Base-by-base conservation (phyloP, 2,113 vertebrate genomes). In the Sturnira hondurensis region DNA sequence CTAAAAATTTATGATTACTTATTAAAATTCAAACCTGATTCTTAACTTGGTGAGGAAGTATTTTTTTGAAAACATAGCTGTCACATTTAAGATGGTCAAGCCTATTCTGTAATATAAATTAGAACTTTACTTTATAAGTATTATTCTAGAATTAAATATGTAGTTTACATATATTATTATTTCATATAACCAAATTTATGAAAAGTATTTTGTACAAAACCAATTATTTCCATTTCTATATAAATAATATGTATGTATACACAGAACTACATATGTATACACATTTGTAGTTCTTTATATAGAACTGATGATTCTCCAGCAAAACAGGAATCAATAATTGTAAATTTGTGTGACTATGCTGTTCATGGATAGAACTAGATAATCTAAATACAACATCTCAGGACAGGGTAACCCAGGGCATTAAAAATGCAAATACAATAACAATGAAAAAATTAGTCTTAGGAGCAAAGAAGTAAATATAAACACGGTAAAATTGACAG, bases 401-500 rank as follows among this genome's bases (percentile, higher is more conserved):
- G 52, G 14, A 84, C 58, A 92, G 50, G 47, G 12, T 28, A n/a
- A n/a, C n/a, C n/a, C n/a, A n/a, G 61, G 31, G 20, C 91, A 4
- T 92, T 91, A 88, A 84, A 81, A 90, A 82, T 76, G 26, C n/a
- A 3, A 91, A 86, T 28, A n/a, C 28, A 71, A 65, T 58, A 73
- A 77, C 38, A 83, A 31, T 56, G 2, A 36, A 71, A 78, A 91
- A 94, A 87, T 84, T 67, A 95, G 41, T 52, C 50, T 87, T 43
- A 74, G 61, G 78, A 73, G 33, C 82, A 93, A 91, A 85, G 47
- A 74, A 88, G 52, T 70, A 82, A 81, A 89, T 88, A 92, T 2
- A 93, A 95, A 80, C 56, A 65, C 28, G 95, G 88, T 71, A 96
- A 96, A 87, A 95, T 91, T 94, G 76, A 90, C 81, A 81, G 63